Base-by-base conservation (phyloP, 2,797 vertebrate genomes). In the Megalops cyprinoides region DNA sequence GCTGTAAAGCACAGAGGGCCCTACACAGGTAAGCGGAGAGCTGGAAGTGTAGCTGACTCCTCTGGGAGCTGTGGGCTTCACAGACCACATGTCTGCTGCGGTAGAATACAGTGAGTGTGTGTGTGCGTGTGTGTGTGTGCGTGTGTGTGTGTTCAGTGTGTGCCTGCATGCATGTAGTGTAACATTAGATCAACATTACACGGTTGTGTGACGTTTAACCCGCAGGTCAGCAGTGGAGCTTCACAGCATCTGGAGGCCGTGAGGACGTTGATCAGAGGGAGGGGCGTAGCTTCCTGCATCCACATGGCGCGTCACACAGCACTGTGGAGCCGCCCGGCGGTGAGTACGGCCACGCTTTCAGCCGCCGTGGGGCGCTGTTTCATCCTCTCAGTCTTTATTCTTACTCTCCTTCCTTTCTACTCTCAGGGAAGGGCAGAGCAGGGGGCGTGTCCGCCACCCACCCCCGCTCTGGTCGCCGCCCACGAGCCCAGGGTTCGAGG, bases 11-110 rank as follows among this genome's bases (percentile, higher is more conserved):
- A 88, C 81, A 84, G 14, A 71, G 91, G 87, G 62, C 89, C 86
- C 0, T 80, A 86, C 51, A 81, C 86, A 84, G 90, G 96, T 97
- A 89, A 87, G 92, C n/a, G 31, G 46, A n/a, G 73, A 65, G 10
- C 34, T 25, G 0, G 67, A n/a, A 9, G 39, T 14, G 8, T 20
- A n/a, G 12, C 37, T 23, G 14, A 14, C 20, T 6, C n/a, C 37
- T 23, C 37, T 69, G 14, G 15, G 34, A 20, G n/a, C n/a, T n/a
- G n/a, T n/a, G n/a, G n/a, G n/a, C n/a, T n/a, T n/a, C n/a, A n/a
- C n/a, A n/a, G n/a, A n/a, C n/a, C n/a, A n/a, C n/a, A n/a, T n/a
- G n/a, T n/a, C n/a, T n/a, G n/a, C n/a, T n/a, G n/a, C n/a, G n/a
- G n/a, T n/a, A n/a, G n/a, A n/a, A n/a, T n/a, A n/a, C n/a, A n/a